These are phyloP conservation scores for Petrocephalus sullivani DNA, from an alignment of 2,797 vertebrate species.

Conservation along the genomic window DNA sequence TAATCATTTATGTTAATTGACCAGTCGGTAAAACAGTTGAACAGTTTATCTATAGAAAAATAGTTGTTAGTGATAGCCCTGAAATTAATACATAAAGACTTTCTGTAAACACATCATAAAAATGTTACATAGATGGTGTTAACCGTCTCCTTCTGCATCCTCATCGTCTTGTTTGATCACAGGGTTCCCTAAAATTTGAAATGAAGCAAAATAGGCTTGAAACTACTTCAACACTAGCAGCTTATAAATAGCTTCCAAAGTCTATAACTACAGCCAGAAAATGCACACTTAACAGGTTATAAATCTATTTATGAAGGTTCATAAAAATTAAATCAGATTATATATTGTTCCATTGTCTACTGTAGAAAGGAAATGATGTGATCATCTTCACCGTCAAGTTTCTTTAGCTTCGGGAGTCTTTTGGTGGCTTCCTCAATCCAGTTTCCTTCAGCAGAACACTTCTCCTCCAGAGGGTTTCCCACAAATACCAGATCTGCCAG, in stretches of 20 bases:
- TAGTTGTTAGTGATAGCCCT: too few relatives aligned
- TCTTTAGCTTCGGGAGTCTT: slow-evolving; percentile 66
- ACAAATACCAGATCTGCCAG: slow-evolving; percentile 89
- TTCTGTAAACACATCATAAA: slow-evolving; percentile 28
- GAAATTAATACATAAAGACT: slow-evolving; percentile 22
- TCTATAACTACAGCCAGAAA: background rate
- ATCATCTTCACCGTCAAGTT: slow-evolving; percentile 78
- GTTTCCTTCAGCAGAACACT: slow-evolving; percentile 72
- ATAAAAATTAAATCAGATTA: background rate
- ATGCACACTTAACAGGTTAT: background rate
- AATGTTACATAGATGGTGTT: background rate
- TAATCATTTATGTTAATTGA: too few relatives aligned
- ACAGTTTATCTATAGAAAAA: too few relatives aligned
- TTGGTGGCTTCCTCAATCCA: slow-evolving; percentile 89
- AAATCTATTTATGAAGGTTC: background rate
- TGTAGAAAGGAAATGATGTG: background rate
- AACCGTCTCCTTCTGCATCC: slow-evolving; percentile 56
- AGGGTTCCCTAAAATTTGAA: slow-evolving; percentile 75
- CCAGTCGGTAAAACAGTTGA: too few relatives aligned
- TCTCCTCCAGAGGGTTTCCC: slow-evolving; percentile 92
- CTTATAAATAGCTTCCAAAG: background rate
- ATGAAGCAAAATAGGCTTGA: slow-evolving; percentile 24
- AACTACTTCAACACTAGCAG: background rate
- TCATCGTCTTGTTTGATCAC: slow-evolving; percentile 82
- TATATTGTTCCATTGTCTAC: background rate